Conservation (phyloP, 2,113 vertebrate species). For the Phoenicopterus ruber region DNA sequence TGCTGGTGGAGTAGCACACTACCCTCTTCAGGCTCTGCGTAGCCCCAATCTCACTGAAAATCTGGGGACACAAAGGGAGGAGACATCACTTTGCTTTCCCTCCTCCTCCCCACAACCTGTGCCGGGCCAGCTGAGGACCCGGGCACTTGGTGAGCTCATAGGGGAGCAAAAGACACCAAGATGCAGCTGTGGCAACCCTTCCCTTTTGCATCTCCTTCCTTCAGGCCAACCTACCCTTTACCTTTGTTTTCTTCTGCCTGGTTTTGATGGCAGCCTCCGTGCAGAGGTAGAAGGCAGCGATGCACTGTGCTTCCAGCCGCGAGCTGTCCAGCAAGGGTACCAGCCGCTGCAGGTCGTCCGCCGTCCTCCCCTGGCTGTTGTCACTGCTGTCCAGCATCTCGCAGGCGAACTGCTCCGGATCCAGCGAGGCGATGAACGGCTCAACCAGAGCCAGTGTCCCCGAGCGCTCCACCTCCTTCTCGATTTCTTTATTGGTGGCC, state of each 20-base stretch:
- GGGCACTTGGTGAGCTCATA: background rate
- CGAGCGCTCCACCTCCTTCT: constrained; percentile 93
- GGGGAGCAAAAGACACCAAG: background rate
- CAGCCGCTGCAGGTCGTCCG: constrained; percentile 89
- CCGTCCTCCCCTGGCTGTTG: constrained; percentile 87
- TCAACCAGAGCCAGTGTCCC: constrained; percentile 96
- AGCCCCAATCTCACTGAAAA: constrained; percentile 93
- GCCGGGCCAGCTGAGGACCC: fast-evolving
- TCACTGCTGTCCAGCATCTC: constrained; percentile 85
- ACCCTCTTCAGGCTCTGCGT: constrained; percentile 93
- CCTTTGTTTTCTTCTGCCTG: constrained; percentile 93
- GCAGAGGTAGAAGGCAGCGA: constrained; percentile 94
- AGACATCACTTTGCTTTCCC: background rate
- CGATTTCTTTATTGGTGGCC: constrained; percentile 91
- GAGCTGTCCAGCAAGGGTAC: constrained; percentile 90
- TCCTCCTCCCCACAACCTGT: background rate
- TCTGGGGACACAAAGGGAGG: constrained; percentile 66
- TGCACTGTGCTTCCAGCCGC: constrained; percentile 91
- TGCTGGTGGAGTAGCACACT: constrained; percentile 90
- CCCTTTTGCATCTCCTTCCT: background rate
- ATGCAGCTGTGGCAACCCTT: background rate
- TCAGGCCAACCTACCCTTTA: constrained; percentile 52
- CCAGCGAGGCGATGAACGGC: constrained; percentile 91
- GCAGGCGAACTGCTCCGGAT: constrained; percentile 85
- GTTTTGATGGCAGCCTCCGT: constrained; percentile 91